phyloP scores from a whole-genome alignment of 2,797 vertebrate species.

The Lacerta viridis region DNA sequence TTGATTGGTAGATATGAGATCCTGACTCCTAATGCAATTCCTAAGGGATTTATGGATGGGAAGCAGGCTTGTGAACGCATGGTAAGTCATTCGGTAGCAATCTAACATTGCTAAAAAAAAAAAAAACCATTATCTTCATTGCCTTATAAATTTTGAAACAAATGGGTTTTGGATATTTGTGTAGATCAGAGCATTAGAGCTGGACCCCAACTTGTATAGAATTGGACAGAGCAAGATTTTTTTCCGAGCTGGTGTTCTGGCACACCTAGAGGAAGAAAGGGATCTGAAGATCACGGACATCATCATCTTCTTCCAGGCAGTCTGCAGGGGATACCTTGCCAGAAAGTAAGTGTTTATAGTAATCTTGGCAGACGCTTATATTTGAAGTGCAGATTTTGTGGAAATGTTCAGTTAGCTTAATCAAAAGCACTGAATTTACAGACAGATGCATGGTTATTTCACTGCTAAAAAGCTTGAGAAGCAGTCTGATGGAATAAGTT shows the following conservation, averaged over 20 bases:
- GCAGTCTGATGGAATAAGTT: neutral
- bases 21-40: constrained; percentile 97
- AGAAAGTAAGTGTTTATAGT: constrained; percentile 88
- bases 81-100: constrained; percentile 80
- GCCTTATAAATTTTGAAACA: constrained; percentile 13
- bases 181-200: constrained; percentile 93
- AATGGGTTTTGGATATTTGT: neutral
- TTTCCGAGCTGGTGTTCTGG: constrained; percentile 96
- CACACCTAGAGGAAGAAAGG: constrained; percentile 95
- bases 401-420: constrained; percentile 1
- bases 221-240: constrained; percentile 99
- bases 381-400: neutral
- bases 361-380: neutral
- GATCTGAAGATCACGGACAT: constrained; percentile 98
- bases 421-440: neutral
- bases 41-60: constrained; percentile 98
- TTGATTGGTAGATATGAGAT: constrained; percentile 91
- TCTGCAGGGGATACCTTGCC: constrained; percentile 95
- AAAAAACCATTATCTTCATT: neutral
- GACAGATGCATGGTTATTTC: neutral
- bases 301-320: constrained; percentile 97
- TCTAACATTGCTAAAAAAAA: neutral
- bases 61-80: constrained; percentile 98
- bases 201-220: constrained; percentile 95
- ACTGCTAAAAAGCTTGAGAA: neutral